A percentile compares a stretch with the other conserved stretches of the same genome.
These are phyloP conservation scores for Holcopasites calliopsidis DNA, from an alignment of 1,140 invertebrate genomes.

Conservation along the genomic window DNA sequence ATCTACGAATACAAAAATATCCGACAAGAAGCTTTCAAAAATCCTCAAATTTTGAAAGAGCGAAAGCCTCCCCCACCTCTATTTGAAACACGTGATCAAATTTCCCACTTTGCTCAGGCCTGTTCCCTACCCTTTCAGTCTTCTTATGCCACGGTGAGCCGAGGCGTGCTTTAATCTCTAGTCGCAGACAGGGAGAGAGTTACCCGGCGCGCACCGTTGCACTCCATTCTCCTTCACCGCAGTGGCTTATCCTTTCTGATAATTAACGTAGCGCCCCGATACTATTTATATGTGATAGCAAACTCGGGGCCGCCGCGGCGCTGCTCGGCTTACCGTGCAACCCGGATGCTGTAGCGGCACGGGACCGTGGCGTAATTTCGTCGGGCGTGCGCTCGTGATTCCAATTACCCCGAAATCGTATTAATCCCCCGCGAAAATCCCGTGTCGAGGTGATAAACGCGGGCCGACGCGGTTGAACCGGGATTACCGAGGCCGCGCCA, in stretches of 20 bases:
- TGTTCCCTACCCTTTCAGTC: neutral
- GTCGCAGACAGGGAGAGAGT: constrained; percentile 11
- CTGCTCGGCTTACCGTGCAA: constrained; percentile 28
- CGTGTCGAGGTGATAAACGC: constrained; percentile 60
- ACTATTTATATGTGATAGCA: constrained; percentile 58
- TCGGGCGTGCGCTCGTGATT: constrained; percentile 49
- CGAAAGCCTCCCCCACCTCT: neutral
- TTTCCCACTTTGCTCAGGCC: neutral
- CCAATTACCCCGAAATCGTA: constrained; percentile 65
- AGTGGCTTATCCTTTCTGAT: constrained; percentile 60
- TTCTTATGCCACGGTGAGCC: constrained; percentile 29
- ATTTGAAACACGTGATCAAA: neutral
- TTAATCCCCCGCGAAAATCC: constrained; percentile 64
- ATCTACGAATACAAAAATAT: no score
- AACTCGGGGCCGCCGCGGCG: constrained; percentile 29
- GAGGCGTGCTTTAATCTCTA: constrained; percentile 26
- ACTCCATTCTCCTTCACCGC: constrained; percentile 57
- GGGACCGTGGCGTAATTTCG: constrained; percentile 49
- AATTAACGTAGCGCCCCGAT: constrained; percentile 58
- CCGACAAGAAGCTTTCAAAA: no score
- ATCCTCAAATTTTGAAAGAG: no score
- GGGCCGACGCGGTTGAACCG: constrained; percentile 28
- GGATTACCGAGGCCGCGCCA: constrained; percentile 43
- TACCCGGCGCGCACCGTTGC: neutral
- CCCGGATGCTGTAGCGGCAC: constrained; percentile 22